phyloP scores from a whole-genome alignment of 1,140 invertebrate species.

The Cyphomyrmex costatus region DNA sequence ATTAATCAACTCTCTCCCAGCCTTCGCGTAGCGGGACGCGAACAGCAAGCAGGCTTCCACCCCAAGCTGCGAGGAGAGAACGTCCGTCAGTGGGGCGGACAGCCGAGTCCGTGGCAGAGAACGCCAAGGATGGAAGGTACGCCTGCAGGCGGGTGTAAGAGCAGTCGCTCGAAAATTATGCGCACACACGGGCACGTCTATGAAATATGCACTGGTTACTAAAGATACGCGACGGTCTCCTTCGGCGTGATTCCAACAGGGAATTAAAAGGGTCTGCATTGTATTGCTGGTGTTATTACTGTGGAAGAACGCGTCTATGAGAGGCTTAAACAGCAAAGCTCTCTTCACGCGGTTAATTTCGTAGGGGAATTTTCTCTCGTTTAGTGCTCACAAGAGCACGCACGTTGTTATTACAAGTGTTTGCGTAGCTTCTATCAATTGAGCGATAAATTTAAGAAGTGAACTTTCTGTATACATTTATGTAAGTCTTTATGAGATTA shows the following conservation, averaged over 20 bases:
- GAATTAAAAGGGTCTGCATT: constrained; percentile 49
- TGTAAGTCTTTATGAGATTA: neutral
- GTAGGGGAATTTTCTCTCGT: constrained; percentile 23
- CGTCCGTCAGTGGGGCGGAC: constrained; percentile 46
- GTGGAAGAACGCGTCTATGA: constrained; percentile 38
- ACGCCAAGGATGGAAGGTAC: constrained; percentile 11
- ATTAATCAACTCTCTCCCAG: constrained; percentile 80
- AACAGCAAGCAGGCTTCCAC: constrained; percentile 26
- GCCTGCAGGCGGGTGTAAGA: constrained; percentile 22
- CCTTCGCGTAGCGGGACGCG: constrained; percentile 31
- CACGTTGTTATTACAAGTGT: neutral
- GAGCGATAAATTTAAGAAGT: neutral
- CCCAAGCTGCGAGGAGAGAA: constrained; percentile 35
- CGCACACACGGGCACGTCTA: constrained; percentile 76
- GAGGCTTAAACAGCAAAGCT: constrained; percentile 45
- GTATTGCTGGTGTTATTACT: too few relatives aligned
- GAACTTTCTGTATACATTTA: neutral
- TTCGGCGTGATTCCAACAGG: constrained; percentile 42
- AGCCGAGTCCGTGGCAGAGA: neutral
- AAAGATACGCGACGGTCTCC: constrained; percentile 54
- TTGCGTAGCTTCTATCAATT: constrained; percentile 17
- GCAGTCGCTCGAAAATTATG: constrained; percentile 77
- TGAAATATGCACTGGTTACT: constrained; percentile 77
- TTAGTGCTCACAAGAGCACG: neutral
- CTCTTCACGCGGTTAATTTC: constrained; percentile 55